phyloP scores from a whole-genome alignment of 2,888 invertebrate species.

The Ochropleura plecta region DNA sequence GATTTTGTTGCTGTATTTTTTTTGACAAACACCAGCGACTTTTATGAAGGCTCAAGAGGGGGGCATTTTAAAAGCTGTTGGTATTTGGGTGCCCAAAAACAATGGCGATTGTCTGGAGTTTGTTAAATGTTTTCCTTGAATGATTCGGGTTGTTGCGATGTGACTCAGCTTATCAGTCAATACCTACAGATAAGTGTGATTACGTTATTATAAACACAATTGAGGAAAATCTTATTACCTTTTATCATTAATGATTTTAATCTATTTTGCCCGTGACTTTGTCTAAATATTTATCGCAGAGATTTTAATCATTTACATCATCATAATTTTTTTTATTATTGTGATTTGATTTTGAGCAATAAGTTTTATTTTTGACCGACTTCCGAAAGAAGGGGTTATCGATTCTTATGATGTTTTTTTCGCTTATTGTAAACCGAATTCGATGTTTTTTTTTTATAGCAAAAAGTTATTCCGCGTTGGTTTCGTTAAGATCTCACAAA shows the following conservation, averaged over 20 bases:
- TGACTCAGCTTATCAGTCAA: background rate
- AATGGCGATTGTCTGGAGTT: background rate
- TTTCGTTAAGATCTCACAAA: no score
- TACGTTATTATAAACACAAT: background rate
- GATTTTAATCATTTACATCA: background rate
- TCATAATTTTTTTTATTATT: background rate
- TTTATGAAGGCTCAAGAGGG: no score
- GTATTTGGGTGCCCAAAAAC: background rate
- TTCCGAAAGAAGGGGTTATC: no score
- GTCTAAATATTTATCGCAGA: slow-evolving; percentile 5
- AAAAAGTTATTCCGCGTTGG: no score
- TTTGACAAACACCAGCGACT: no score
- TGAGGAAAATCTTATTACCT: background rate
- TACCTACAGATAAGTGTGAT: background rate
- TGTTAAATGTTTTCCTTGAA: background rate
- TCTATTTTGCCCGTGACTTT: slow-evolving; percentile 13
- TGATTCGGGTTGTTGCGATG: background rate
- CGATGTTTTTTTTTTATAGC: no score
- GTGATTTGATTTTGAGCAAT: background rate
- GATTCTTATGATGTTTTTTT: no score
- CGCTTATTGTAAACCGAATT: no score
- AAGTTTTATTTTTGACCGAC: no score
- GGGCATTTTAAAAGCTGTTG: background rate
- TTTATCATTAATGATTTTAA: background rate
- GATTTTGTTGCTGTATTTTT: no score